These are phyloP conservation scores for Lithobates sylvaticus DNA, from an alignment of 2,797 vertebrate genomes.

Conservation along the genomic window DNA sequence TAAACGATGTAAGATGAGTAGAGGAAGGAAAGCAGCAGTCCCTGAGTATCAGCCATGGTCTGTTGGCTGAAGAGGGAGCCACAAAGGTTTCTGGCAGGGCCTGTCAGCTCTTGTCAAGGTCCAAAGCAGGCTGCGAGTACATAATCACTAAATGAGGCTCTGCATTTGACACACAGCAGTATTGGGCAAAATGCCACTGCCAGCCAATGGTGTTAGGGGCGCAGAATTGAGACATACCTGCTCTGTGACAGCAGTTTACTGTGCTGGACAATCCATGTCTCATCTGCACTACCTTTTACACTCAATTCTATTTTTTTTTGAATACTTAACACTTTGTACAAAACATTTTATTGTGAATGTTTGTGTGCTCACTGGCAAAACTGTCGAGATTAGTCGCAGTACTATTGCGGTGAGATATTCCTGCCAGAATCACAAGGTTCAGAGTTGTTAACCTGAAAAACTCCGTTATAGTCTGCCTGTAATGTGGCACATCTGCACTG, in stretches of 20 bases:
- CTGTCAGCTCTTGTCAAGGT: slow-evolving; percentile 61
- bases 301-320: not conserved
- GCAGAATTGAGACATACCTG: slow-evolving; percentile 38
- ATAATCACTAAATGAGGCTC: slow-evolving; percentile 48
- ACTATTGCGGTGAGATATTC: too few relatives aligned
- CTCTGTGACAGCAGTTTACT: slow-evolving; percentile 28
- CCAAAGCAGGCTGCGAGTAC: slow-evolving; percentile 34
- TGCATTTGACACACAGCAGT: slow-evolving; percentile 46
- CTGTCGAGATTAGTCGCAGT: too few relatives aligned
- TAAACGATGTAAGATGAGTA: slow-evolving; percentile 10
- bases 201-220: slow-evolving; percentile 40
- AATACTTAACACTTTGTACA: too few relatives aligned
- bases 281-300: not conserved
- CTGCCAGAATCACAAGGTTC: too few relatives aligned
- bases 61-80: slow-evolving; percentile 64
- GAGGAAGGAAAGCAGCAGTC: slow-evolving; percentile 62
- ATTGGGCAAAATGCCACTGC: slow-evolving; percentile 54
- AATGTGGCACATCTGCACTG: too few relatives aligned
- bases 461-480: too few relatives aligned
- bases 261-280: slow-evolving; percentile 17
- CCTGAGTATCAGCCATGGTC: slow-evolving; percentile 63
- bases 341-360: too few relatives aligned
- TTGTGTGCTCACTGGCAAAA: too few relatives aligned
- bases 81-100: slow-evolving; percentile 61
- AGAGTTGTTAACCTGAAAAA: too few relatives aligned